Base-by-base conservation (phyloP, 2,888 invertebrate species). In the Schizotus pectinicornis region DNA sequence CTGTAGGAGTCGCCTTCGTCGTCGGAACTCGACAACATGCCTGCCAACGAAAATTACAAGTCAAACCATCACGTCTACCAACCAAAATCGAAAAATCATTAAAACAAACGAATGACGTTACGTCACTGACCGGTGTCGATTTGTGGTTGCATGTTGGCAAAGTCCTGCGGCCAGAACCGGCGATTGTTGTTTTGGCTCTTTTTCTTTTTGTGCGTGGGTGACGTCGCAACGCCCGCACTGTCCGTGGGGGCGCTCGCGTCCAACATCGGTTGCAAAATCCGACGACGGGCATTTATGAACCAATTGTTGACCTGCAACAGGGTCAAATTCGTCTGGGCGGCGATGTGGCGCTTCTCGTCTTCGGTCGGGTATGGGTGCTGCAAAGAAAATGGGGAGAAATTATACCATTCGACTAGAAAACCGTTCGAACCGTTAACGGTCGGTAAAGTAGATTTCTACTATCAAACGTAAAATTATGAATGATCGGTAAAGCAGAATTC, bases 361-460 rank as follows among this genome's bases (percentile, higher is more conserved):
- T 95, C 95, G 46, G 95, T 95, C 0, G 96, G 96, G 77, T 96
- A 96, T 0, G 95, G 95, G 81, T 95, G 95, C 94, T 95, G 81
- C 0, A 78, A 76, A 56, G 22, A 9, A 13, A 22, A 11, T 8
- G 14, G 22, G 14, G 12, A 43, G 14, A 31, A 43, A 43, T n/a
- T 13, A n/a, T 31, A 6, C 14, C 11, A 12, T 14, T 43, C 6
- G 7, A 11, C 9, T 37, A n/a, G n/a, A n/a, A n/a, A n/a, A n/a
- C n/a, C n/a, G n/a, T n/a, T n/a, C n/a, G n/a, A n/a, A n/a, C n/a
- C n/a, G n/a, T n/a, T n/a, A n/a, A n/a, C n/a, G n/a, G n/a, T n/a
- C n/a, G n/a, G n/a, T n/a, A n/a, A n/a, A n/a, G n/a, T n/a, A n/a
- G n/a, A n/a, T n/a, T n/a, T n/a, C n/a, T n/a, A n/a, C n/a, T n/a